phyloP scores from a whole-genome alignment of 2,113 vertebrate species.

The Etheostoma cragini region DNA sequence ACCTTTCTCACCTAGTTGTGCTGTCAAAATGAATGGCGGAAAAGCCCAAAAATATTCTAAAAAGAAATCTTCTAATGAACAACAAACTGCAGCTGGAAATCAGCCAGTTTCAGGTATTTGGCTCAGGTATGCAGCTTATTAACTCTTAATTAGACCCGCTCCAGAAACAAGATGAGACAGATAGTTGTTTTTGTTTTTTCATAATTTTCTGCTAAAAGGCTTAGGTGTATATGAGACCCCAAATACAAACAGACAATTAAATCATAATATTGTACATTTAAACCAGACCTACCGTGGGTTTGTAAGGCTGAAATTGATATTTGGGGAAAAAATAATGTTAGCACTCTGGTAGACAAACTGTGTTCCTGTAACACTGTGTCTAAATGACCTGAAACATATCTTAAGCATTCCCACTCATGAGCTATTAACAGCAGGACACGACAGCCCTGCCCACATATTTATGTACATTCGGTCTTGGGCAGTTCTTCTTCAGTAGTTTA shows the following conservation, averaged over 20 bases:
- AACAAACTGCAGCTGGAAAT: constrained; percentile 6
- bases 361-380: background rate
- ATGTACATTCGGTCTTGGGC: background rate
- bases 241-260: background rate
- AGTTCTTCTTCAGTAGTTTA: no score
- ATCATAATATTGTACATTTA: background rate
- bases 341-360: background rate
- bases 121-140: background rate
- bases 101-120: background rate
- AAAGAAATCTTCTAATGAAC: background rate
- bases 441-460: background rate
- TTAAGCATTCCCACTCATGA: background rate
- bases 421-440: background rate
- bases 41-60: no score
- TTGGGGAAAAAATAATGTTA: no score
- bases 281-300: background rate
- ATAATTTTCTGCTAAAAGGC: background rate
- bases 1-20: no score
- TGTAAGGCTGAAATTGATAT: background rate
- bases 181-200: background rate
- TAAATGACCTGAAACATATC: background rate
- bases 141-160: background rate
- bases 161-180: background rate
- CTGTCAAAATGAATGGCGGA: no score
- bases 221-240: no score